Evolutionary conservation across 2,888 invertebrate genomes (phyloP), one percentile per base, ranked within the genome.

Genomic region (Alviniconcha strummeri): DNA sequence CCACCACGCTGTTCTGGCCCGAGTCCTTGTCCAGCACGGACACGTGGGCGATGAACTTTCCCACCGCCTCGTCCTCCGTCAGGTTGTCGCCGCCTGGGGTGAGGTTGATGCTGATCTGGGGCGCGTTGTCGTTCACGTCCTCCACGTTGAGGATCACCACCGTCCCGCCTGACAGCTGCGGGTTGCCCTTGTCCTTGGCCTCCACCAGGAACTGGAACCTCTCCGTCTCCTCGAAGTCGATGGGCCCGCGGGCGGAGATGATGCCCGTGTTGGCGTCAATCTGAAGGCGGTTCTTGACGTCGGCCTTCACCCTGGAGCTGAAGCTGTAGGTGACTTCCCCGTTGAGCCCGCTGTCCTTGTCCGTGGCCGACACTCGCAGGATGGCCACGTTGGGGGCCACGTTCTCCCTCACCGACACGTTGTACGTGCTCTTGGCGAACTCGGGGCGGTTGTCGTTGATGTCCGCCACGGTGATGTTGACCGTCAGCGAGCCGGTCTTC

Each of bases 21-120:
- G 85, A 85, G 86, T 91, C 91, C 5, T 76, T 79, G 85, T 92
- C 92, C 15, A 86, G 86, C 54, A 98, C 97, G 0, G 97, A 97
- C 9, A 99, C 97, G 11, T 98, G 98, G 1, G 98, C 98, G 4
- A 99, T 98, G 57, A 98, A 96, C 71, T 97, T 97, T 57, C 97
- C 97, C 92, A 97, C 97, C 82, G 96, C 96, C 0, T 98, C 98
- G 93, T 98, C 90, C 88, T 94, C 94, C 5, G 87, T 86, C 17
- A 94, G 92, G 74, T 91, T 87, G n/a, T 93, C 94, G 5, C 96
- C 96, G 92, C 98, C 98, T 89, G 96, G 96, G 88, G 97, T 96
- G 83, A 98, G 94, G 93, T 97, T 97, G 52, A 97, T 97, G 89
- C 97, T 97, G 2, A 97, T 95, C 7, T 96, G 95, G 8, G 87